Evolutionary conservation across 2,888 invertebrate genomes (phyloP).

Genomic region (Pardosa pseudoannulata): DNA sequence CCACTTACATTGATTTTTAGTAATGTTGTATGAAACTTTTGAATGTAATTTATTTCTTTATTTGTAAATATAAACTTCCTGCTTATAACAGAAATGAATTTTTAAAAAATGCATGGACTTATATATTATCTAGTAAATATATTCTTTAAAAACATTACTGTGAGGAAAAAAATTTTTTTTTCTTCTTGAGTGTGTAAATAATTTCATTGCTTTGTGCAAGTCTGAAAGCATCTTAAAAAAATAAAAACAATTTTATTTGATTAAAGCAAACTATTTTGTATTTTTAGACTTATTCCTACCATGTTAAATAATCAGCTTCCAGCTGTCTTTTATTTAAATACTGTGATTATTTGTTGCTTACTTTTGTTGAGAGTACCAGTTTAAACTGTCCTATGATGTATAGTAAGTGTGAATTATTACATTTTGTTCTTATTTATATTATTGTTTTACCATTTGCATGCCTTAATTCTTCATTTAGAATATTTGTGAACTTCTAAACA

Average conservation of each 20-base stretch:
- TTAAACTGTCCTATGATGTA: not conserved
- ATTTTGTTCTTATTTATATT: not conserved
- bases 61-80: slow-evolving; percentile 28
- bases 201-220: not conserved
- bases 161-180: too few relatives aligned
- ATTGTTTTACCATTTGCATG: not conserved
- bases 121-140: too few relatives aligned
- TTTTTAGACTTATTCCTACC: not conserved
- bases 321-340: slow-evolving; percentile 10
- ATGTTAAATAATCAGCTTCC: not conserved
- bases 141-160: too few relatives aligned
- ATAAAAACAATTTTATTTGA: too few relatives aligned
- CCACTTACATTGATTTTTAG: slow-evolving; percentile 2
- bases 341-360: slow-evolving; percentile 70
- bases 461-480: not conserved
- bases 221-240: not conserved
- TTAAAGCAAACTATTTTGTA: not conserved
- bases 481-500: not conserved
- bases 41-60: not conserved
- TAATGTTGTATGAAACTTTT: not conserved
- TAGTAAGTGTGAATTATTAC: not conserved
- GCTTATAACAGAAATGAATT: not conserved
- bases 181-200: too few relatives aligned
- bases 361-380: slow-evolving; percentile 53
- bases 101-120: not conserved